phyloP scores from a whole-genome alignment of 1,140 invertebrate genomes.

The Trinorchestia longiramus region DNA sequence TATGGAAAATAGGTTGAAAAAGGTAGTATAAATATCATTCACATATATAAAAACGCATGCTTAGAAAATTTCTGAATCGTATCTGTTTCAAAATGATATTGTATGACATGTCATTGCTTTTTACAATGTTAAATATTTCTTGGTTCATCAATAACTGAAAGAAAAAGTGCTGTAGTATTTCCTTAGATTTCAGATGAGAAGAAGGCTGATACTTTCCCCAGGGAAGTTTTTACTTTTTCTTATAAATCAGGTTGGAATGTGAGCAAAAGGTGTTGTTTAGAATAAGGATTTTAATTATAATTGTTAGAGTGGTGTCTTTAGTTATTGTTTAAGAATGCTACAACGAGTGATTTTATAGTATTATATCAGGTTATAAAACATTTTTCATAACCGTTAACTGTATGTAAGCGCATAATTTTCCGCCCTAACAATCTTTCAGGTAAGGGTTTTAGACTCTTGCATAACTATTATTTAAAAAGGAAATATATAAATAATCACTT shows the following conservation, averaged over 20 bases:
- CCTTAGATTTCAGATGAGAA: background rate
- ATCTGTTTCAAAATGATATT: background rate
- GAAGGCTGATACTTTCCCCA: background rate
- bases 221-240: background rate
- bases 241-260: background rate
- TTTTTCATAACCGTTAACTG: too few relatives aligned
- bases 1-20: background rate
- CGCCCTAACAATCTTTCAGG: too few relatives aligned
- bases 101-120: background rate
- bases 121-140: background rate
- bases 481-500: too few relatives aligned
- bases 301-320: background rate
- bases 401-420: too few relatives aligned
- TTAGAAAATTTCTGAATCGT: too few relatives aligned
- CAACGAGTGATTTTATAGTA: too few relatives aligned
- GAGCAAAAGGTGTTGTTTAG: background rate
- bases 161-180: background rate
- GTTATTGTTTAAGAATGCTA: too few relatives aligned
- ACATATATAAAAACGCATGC: background rate
- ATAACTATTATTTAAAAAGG: too few relatives aligned
- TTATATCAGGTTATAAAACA: too few relatives aligned
- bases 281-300: background rate
- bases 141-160: background rate
- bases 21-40: background rate
- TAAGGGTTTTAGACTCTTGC: too few relatives aligned